Percentiles rank a stretch among this genome's conserved stretches.
Evolutionary conservation across 2,113 vertebrate genomes (phyloP).

Genomic region (Martes martes): DNA sequence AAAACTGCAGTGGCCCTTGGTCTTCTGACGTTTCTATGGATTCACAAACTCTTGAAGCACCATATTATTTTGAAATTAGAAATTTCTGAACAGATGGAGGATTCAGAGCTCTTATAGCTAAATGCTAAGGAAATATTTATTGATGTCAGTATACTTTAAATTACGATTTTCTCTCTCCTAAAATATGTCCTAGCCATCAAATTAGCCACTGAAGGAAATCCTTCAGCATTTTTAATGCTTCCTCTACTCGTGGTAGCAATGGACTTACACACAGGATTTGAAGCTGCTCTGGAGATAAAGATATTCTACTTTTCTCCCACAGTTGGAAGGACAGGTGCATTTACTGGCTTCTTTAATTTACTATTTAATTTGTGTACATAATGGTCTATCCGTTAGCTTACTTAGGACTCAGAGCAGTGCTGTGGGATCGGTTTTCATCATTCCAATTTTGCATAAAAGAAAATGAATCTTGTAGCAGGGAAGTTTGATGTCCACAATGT

Average conservation of each 20-base stretch:
- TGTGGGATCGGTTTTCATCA: not conserved
- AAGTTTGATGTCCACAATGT: not conserved
- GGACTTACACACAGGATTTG: not conserved
- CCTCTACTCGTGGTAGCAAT: constrained; percentile 16
- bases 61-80: constrained; percentile 70
- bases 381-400: not conserved
- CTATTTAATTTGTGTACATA: not conserved
- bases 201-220: constrained; percentile 53
- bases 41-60: constrained; percentile 44
- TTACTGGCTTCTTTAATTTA: not conserved
- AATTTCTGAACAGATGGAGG: constrained; percentile 68
- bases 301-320: not conserved
- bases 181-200: constrained; percentile 58
- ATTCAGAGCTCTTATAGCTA: constrained; percentile 73
- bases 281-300: not conserved
- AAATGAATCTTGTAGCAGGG: not conserved
- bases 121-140: constrained; percentile 79
- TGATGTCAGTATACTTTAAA: constrained; percentile 72
- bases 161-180: constrained; percentile 64
- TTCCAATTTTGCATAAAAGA: not conserved
- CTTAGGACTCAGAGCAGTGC: not conserved
- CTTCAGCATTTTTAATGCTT: constrained; percentile 36
- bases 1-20: not conserved
- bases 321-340: not conserved
- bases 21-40: constrained; percentile 47